Evolutionary conservation across 1,140 invertebrate genomes (phyloP).

Genomic region (Drosophila trapezifrons): DNA sequence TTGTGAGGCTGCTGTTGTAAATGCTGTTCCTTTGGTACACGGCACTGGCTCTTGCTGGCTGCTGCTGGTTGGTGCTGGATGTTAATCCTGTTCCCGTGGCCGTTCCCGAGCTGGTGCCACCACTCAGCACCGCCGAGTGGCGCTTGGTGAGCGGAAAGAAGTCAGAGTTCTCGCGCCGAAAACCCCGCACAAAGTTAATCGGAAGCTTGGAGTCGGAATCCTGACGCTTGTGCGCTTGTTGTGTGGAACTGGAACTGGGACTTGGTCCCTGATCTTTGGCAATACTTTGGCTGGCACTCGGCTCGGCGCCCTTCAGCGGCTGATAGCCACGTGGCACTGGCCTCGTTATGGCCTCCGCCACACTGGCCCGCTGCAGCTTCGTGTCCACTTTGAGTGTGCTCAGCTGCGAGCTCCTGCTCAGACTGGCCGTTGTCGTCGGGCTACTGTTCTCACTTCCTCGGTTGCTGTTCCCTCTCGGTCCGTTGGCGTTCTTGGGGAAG

Average conservation of each 20-base stretch:
- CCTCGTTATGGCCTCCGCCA: conserved; percentile 69
- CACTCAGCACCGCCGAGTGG: conserved; percentile 88
- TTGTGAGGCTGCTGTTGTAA: conserved; percentile 74
- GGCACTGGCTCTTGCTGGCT: conserved; percentile 86
- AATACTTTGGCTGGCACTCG: conserved; percentile 53
- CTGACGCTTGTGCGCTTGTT: conserved; percentile 86
- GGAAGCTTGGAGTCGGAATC: conserved; percentile 88
- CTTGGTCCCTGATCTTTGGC: conserved; percentile 57
- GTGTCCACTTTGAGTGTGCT: conserved; percentile 78
- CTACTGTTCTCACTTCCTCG: conserved; percentile 36
- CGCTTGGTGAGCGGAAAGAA: conserved; percentile 89
- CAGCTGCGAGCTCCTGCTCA: conserved; percentile 70
- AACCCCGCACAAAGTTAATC: conserved; percentile 90
- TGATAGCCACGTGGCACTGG: conserved; percentile 77
- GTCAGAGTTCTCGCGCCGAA: conserved; percentile 92
- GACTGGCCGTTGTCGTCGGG: conserved; percentile 60
- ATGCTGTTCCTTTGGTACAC: conserved; percentile 87
- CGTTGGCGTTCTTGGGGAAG: conserved; percentile 86
- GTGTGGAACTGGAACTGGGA: conserved; percentile 24
- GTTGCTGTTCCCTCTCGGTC: conserved; percentile 2
- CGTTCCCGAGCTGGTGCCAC: conserved; percentile 50
- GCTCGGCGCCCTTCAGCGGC: conserved; percentile 62
- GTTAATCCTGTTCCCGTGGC: conserved; percentile 47
- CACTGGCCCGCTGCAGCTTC: conserved; percentile 73
- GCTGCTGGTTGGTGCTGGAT: conserved; percentile 47